Evolutionary conservation across 2,113 vertebrate genomes (phyloP), one percentile per base, ranked within the genome.

Genomic region (Xiphophorus maculatus): DNA sequence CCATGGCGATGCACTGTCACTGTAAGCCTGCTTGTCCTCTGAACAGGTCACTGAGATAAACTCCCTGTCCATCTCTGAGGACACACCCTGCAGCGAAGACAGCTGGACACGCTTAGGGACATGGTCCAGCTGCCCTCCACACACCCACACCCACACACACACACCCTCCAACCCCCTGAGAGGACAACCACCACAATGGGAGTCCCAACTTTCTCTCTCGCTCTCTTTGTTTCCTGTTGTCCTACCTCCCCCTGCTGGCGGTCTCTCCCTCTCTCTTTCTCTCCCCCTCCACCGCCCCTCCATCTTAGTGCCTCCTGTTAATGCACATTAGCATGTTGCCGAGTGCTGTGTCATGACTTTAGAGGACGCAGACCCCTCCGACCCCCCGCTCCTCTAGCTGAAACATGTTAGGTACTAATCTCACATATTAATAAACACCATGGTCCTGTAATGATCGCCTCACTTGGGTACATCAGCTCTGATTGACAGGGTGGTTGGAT

Each of bases 231-330:
- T 37, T 37, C 35, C 35, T 37, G 35, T 37, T 37, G 96, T 96
- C 93, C 91, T 98, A 94, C 94, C 96, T 97, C 96, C 97, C 97
- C 96, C 96, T 98, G 94, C 96, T 98, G 97, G 97, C 80, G 94
- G 95, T 95, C 94, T 84, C 76, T 40, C 79, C 40, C 10, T 37
- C 35, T 37, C 35, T 37, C 10, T 37, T 35, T 10, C 35, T 35
- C 35, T 35, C 40, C 12, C 40, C 40, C 40, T 7, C 40, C 40
- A 74, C 66, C 76, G 74, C 32, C 15, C 76, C 67, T 11, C 35
- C 11, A 12, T 37, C 35, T 37, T 9, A 37, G 35, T 37, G 35
- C 10, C 35, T 37, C 35, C 35, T 37, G 35, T 37, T 37, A 81
- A 83, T 66, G 79, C 88, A 87, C 30, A 88, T 80, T 88, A 80